Conservation (phyloP, 2,113 vertebrate species). For the Nymphicus hollandicus region DNA sequence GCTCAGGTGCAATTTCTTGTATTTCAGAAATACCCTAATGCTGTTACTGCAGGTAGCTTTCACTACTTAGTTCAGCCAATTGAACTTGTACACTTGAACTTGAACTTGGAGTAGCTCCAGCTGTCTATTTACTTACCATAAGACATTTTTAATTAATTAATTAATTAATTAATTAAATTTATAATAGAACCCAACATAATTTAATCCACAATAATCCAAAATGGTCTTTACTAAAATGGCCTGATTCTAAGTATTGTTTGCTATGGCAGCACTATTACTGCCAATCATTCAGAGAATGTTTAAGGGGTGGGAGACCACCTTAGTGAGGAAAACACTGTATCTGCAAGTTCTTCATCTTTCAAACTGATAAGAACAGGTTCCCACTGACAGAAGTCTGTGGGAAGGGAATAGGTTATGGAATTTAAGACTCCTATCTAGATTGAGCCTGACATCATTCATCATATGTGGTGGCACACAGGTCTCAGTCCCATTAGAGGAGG, state of each 20-base stretch:
- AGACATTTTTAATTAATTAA: not conserved
- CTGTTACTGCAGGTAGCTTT: not conserved
- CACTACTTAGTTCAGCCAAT: not conserved
- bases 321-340: not conserved
- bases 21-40: not conserved
- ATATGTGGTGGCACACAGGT: not conserved
- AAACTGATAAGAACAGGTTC: not conserved
- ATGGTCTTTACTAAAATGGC: not conserved
- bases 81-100: not conserved
- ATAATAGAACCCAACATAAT: fast-evolving
- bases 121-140: not conserved
- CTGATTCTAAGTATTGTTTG: not conserved
- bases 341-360: not conserved
- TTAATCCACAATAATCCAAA: not conserved
- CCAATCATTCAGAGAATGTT: not conserved
- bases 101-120: not conserved
- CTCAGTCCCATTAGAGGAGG: not conserved
- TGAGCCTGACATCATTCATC: not conserved
- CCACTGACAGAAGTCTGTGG: not conserved
- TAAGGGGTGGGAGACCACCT: not conserved
- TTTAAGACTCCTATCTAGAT: not conserved
- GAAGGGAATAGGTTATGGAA: not conserved
- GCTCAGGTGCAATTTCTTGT: not conserved
- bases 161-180: not conserved
- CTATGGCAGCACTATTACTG: not conserved